Percentiles rank a stretch among this genome's conserved stretches.
Conservation (phyloP, 2,113 vertebrate genomes). For the Rhinoderma darwinii region DNA sequence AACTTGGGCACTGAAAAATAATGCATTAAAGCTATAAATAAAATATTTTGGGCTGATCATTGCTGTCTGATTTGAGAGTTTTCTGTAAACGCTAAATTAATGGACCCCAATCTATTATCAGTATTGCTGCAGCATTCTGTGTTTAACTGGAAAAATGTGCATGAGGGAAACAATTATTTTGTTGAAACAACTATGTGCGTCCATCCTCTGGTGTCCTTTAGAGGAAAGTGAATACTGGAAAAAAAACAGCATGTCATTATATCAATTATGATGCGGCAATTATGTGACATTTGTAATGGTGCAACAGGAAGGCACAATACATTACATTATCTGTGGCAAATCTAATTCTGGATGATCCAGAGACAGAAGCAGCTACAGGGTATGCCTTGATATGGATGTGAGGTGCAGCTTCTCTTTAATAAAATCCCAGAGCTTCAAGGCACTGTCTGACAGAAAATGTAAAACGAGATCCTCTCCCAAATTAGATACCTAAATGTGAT, state of each 20-base stretch:
- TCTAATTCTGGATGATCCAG: constrained; percentile 42
- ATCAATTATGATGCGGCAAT: constrained; percentile 39
- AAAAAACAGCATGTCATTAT: not conserved
- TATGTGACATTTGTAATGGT: constrained; percentile 25
- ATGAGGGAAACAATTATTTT: not conserved
- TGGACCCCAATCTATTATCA: not conserved
- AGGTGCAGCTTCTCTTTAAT: constrained; percentile 44
- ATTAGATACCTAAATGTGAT: constrained; percentile 29
- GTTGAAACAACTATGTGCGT: not conserved
- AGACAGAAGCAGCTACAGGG: constrained; percentile 33
- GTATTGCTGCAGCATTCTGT: not conserved
- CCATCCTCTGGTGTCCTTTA: not conserved
- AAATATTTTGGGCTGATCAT: too few species aligned
- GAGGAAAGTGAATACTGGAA: constrained; percentile 10
- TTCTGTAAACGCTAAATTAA: not conserved
- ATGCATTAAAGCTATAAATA: too few species aligned
- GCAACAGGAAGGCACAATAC: constrained; percentile 18
- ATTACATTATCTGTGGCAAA: constrained; percentile 43
- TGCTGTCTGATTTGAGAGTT: too few species aligned
- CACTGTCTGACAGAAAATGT: constrained; percentile 44
- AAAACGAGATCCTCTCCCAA: constrained; percentile 35
- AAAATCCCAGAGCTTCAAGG: constrained; percentile 44
- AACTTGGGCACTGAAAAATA: too few species aligned
- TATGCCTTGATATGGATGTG: constrained; percentile 37
- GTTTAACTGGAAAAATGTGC: not conserved